phyloP scores from a whole-genome alignment of 2,113 vertebrate species.

The Oreocharis arfaki region DNA sequence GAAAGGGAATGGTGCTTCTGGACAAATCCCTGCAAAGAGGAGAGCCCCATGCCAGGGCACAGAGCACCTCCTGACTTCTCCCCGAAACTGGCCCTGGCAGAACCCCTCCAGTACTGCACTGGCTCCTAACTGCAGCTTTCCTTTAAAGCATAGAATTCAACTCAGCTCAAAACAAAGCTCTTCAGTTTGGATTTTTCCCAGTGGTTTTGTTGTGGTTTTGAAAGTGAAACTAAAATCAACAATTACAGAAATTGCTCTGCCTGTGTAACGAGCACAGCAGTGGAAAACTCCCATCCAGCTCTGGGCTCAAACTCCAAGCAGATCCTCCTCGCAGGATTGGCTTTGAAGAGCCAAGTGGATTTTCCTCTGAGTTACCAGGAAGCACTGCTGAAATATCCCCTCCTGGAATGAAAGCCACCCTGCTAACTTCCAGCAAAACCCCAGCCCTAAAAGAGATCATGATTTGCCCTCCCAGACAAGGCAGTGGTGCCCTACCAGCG shows the following conservation, averaged over 20 bases:
- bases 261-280: neutral
- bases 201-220: neutral
- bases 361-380: neutral
- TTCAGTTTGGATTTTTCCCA: neutral
- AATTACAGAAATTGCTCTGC: neutral
- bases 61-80: neutral
- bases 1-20: neutral
- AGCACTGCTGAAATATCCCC: neutral
- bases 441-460: neutral
- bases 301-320: neutral
- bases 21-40: neutral
- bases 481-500: neutral
- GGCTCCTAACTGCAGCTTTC: neutral
- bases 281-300: neutral
- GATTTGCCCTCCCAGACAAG: neutral
- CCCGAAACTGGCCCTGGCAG: neutral
- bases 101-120: neutral
- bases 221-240: neutral
- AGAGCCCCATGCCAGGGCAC: neutral
- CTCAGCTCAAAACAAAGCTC: neutral
- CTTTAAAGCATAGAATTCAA: neutral
- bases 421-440: neutral
- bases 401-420: neutral
- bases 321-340: neutral
- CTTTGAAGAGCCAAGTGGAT: neutral